Base-by-base conservation (phyloP, 2,113 vertebrate genomes). In the Phyllopteryx taeniolatus region DNA sequence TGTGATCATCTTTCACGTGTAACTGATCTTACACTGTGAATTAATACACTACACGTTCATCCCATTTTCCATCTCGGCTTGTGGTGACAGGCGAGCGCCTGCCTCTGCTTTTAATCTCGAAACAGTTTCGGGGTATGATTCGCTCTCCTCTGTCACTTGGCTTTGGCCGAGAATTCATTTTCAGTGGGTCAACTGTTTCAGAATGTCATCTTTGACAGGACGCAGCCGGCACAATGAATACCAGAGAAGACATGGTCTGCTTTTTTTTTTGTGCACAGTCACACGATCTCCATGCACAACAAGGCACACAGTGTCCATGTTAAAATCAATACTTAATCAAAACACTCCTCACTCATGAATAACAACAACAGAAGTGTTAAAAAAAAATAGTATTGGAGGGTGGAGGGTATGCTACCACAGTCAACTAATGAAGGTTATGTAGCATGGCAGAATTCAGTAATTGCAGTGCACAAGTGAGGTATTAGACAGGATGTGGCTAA, bases 401-500 rank as follows among this genome's bases (percentile, higher is more conserved):
- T n/a, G 10, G 8, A 2, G 53, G 53, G 46, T 47, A 69, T 73
- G 54, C 70, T 82, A 73, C 80, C 87, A 72, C 85, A 90, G 87
- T 90, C 82, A 82, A 84, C 82, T 93, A 94, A 92, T 88, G 88
- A 93, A 95, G 92, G 87, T 76, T 79, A 91, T 91, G 88, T 89
- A 91, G 86, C 88, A 86, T 62, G 89, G 92, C 89, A 92, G 90
- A 90, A 91, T 93, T 92, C 91, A 90, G 91, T 90, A 87, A 91
- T 91, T 93, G 89, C 85, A 86, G 93, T 90, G 86, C 83, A 91
- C 93, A 94, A 93, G 92, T 91, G 91, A 88, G 92, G 91, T 93
- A 94, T 94, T 91, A 92, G 94, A 93, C 90, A 85, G 93, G 94
- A 93, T 94, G 91, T 90, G 92, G 92, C 94, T 96, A 97, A 95